Percentiles rank a stretch among this genome's conserved stretches.
Evolutionary conservation across 2,797 vertebrate genomes (phyloP).

Genomic region (Myotis planiceps): DNA sequence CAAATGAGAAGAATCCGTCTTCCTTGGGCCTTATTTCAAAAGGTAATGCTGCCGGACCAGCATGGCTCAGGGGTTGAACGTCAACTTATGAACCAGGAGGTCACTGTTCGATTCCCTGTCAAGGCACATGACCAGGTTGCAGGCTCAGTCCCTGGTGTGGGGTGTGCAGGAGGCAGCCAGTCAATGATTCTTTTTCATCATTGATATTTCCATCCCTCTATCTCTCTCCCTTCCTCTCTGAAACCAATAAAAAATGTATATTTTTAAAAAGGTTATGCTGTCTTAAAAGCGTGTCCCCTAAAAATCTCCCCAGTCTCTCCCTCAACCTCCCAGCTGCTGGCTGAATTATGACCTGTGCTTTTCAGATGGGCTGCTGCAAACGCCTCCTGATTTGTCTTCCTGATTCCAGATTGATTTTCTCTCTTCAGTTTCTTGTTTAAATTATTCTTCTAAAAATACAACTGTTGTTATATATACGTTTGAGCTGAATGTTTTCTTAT

Average conservation of each 20-base stretch:
- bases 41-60: not conserved
- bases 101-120: no score
- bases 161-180: no score
- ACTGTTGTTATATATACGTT: not conserved
- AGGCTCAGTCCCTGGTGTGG: no score
- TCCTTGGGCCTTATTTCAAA: not conserved
- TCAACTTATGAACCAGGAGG: no score
- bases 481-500: not conserved
- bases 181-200: no score
- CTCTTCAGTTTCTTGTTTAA: not conserved
- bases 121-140: no score
- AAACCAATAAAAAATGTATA: no score
- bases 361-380: not conserved
- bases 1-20: not conserved
- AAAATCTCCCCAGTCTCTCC: not conserved
- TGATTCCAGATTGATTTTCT: not conserved
- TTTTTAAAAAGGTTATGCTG: not conserved
- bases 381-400: not conserved
- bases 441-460: slow-evolving; percentile 19
- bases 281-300: not conserved
- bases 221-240: no score
- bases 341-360: not conserved
- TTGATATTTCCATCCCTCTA: no score
- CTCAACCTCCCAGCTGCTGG: not conserved
- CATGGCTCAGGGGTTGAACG: no score